Conservation (phyloP, 2,888 invertebrate genomes). For the Trachelus troglodyta region DNA sequence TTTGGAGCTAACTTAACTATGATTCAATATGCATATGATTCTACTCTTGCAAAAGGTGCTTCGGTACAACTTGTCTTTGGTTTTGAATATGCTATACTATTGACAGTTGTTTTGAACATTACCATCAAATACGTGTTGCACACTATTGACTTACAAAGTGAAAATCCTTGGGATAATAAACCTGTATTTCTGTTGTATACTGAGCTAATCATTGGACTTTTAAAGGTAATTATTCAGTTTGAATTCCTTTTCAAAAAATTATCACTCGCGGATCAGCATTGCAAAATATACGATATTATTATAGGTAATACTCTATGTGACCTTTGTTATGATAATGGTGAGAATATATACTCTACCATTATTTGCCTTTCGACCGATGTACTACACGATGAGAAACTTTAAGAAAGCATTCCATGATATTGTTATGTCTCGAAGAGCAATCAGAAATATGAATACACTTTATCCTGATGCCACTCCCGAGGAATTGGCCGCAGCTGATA, state of each 20-base stretch:
- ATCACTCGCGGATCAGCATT: background rate
- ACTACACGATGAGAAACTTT: slow-evolving; percentile 97
- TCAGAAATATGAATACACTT: slow-evolving; percentile 97
- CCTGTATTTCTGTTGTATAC: slow-evolving; percentile 97
- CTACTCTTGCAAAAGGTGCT: slow-evolving; percentile 92
- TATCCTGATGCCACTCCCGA: slow-evolving; percentile 96
- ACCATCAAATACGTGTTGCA: slow-evolving; percentile 90
- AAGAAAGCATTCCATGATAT: slow-evolving; percentile 98
- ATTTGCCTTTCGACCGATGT: slow-evolving; percentile 99
- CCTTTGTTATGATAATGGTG: slow-evolving; percentile 96
- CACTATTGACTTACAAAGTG: slow-evolving; percentile 88
- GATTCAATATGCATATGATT: slow-evolving; percentile 93
- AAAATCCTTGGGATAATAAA: slow-evolving; percentile 99
- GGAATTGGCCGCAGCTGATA: slow-evolving; percentile 92
- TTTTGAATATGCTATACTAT: slow-evolving; percentile 97
- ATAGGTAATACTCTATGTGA: slow-evolving; percentile 83
- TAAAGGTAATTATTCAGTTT: slow-evolving; percentile 70
- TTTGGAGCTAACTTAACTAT: slow-evolving; percentile 88
- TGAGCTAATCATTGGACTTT: slow-evolving; percentile 91
- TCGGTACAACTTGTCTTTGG: slow-evolving; percentile 99
- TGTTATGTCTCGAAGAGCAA: slow-evolving; percentile 94
- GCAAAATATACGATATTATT: background rate
- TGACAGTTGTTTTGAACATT: slow-evolving; percentile 93
- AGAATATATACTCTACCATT: slow-evolving; percentile 96
- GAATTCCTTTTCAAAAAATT: background rate